Percentiles rank a stretch among this genome's conserved stretches.
Evolutionary conservation across 2,888 invertebrate species (phyloP).

Genomic region (Epirrita christyi): DNA sequence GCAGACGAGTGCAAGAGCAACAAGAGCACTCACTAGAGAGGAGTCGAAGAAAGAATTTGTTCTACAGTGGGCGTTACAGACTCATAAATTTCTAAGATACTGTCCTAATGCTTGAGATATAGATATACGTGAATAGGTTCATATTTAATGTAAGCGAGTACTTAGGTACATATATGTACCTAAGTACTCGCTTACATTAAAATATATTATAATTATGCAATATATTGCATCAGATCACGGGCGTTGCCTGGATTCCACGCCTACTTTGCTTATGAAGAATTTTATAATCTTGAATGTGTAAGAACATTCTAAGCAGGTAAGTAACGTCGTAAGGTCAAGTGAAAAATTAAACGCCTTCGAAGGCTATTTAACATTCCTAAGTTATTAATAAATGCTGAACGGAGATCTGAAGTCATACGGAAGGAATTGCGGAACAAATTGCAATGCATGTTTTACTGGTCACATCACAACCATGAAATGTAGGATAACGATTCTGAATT

Average conservation of each 20-base stretch:
- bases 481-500: conserved; percentile 11
- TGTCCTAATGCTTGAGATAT: conserved; percentile 37
- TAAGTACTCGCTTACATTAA: too few relatives aligned
- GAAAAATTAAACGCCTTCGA: conserved; percentile 60
- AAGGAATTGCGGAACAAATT: conserved; percentile 56
- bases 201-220: too few relatives aligned
- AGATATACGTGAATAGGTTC: conserved; percentile 25
- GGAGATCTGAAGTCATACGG: conserved; percentile 49
- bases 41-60: too few relatives aligned
- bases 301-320: conserved; percentile 54
- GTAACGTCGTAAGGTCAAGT: conserved; percentile 55
- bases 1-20: too few relatives aligned
- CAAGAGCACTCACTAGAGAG: too few relatives aligned
- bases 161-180: background rate
- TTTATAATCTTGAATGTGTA: conserved; percentile 46
- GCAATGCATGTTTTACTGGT: conserved; percentile 39
- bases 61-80: too few relatives aligned
- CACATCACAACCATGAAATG: conserved; percentile 24
- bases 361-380: conserved; percentile 64
- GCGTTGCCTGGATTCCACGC: conserved; percentile 55
- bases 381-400: conserved; percentile 58
- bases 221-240: conserved; percentile 56
- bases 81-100: conserved; percentile 34
- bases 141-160: conserved; percentile 4
- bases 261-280: conserved; percentile 57